phyloP scores from a whole-genome alignment of 2,113 vertebrate genomes.

The Nycticebus coucang region DNA sequence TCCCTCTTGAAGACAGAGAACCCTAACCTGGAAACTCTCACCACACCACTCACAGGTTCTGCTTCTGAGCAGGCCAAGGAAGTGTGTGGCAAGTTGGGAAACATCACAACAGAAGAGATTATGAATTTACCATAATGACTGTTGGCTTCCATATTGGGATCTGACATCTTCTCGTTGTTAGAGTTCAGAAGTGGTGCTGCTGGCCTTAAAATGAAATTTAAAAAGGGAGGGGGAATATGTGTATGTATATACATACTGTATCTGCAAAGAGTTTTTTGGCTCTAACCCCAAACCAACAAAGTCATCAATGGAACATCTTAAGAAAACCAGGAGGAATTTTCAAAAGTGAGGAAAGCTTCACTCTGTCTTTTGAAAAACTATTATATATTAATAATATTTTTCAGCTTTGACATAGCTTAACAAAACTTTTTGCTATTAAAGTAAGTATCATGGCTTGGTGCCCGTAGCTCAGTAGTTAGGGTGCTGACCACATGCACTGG shows the following conservation, averaged over 20 bases:
- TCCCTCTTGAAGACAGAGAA: neutral
- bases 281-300: slow-evolving; percentile 41
- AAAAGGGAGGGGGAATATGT: slow-evolving; percentile 61
- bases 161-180: slow-evolving; percentile 81
- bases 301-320: neutral
- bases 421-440: neutral
- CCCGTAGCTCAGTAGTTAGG: too few species aligned
- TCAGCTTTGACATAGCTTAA: neutral
- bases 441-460: neutral
- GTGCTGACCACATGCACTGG: too few species aligned
- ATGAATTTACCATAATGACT: slow-evolving; percentile 79
- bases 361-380: neutral
- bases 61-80: neutral
- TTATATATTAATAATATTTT: neutral
- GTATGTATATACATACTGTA: neutral
- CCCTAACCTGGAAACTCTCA: neutral
- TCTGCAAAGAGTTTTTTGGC: too few species aligned
- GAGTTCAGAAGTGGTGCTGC: slow-evolving; percentile 77
- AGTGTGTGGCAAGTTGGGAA: neutral
- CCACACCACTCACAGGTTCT: neutral
- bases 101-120: neutral
- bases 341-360: neutral
- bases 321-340: slow-evolving; percentile 49
- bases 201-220: slow-evolving; percentile 75
- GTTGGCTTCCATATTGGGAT: slow-evolving; percentile 77